Evolutionary conservation across 2,797 vertebrate species (phyloP), one percentile per base, ranked within the genome.

Genomic region (Furcifer pardalis): DNA sequence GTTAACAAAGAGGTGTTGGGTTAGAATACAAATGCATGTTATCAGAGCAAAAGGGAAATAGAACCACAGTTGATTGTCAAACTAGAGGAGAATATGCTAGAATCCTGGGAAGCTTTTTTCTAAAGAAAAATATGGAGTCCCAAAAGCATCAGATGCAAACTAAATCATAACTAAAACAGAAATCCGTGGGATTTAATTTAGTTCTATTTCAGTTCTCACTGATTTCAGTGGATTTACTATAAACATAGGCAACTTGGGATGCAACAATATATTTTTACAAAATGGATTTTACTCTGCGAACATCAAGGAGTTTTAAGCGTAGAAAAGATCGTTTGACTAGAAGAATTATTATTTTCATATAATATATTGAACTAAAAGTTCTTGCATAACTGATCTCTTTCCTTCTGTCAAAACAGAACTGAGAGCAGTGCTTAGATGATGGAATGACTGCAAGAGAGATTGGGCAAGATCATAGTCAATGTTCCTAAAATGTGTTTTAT

Each of bases 401-500:
- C 62, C 63, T 75, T 8, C 30, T 59, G n/a, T 52, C 49, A 80
- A 49, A 75, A 42, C 40, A 63, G 35, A 62, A 72, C 21, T 63
- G 44, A 77, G 30, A 84, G 13, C 52, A 80, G 42, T 17, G 19
- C 37, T 69, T 32, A n/a, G 63, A 63, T 44, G 73, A 44, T 42
- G 37, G 74, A 77, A 63, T n/a, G 15, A 30, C 23, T 40, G 35
- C 35, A 56, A 77, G 44, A 44, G 56, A 71, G 35, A 56, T 76
- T 46, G 52, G 52, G 46, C 32, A 81, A 52, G 23, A n/a, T 62
- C 69, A 79, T 32, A 80, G 32, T 68, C 71, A 80, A 25, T 69
- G 46, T 79, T 69, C 76, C 52, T 62, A 76, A 69, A 84, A 62
- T n/a, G n/a, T 27, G 23, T 69, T 62, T 59, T 37, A 76, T 76